Evolutionary conservation across 2,797 vertebrate genomes (phyloP).

Genomic region (Danionella dracula): DNA sequence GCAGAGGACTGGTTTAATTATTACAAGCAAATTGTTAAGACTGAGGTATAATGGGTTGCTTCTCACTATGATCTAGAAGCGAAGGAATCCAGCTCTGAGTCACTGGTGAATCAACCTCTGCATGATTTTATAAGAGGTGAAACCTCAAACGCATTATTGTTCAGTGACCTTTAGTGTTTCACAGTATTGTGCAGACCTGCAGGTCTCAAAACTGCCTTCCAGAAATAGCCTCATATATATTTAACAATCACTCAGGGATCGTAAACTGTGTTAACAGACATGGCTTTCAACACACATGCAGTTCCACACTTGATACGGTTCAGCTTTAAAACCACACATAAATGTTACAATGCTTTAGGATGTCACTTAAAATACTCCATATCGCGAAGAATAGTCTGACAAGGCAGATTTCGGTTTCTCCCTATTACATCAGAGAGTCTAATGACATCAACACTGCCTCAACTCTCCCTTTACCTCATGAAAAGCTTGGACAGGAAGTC

Average conservation of each 20-base stretch:
- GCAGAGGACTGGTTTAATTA: slow-evolving; percentile 15
- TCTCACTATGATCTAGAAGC: background rate
- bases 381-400: background rate
- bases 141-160: slow-evolving; percentile 24
- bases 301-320: slow-evolving; percentile 43
- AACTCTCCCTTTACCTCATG: too few relatives aligned
- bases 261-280: slow-evolving; percentile 26
- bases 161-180: slow-evolving; percentile 32
- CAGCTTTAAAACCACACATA: background rate
- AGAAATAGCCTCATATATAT: slow-evolving; percentile 49
- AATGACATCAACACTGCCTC: too few relatives aligned
- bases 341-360: background rate
- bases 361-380: background rate
- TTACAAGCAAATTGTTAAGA: slow-evolving; percentile 4
- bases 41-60: background rate
- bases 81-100: background rate
- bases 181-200: slow-evolving; percentile 37
- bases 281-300: slow-evolving; percentile 36
- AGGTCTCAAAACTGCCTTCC: slow-evolving; percentile 23
- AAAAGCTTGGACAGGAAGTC: too few relatives aligned
- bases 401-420: too few relatives aligned
- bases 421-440: too few relatives aligned
- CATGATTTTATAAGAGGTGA: slow-evolving; percentile 12
- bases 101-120: slow-evolving; percentile 2
- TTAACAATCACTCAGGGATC: slow-evolving; percentile 34